A percentile compares a stretch with the other conserved stretches of the same genome.
These are phyloP conservation scores for Polypedilum vanderplanki DNA, from an alignment of 1,140 invertebrate species.

Conservation along the genomic window DNA sequence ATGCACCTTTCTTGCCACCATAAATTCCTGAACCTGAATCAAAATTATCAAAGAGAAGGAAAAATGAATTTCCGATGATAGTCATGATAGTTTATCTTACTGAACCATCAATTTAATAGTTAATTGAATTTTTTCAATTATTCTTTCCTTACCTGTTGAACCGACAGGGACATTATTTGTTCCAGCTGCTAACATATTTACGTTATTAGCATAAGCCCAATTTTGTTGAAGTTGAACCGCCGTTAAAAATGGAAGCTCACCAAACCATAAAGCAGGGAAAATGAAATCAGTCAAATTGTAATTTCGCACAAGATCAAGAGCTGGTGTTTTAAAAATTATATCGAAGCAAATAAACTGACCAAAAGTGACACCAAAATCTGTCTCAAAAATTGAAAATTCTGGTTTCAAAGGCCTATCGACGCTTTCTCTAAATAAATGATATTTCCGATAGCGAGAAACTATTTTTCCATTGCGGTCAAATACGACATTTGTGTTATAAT, in stretches of 20 bases:
- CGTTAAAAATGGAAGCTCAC: slow-evolving; percentile 54
- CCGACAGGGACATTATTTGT: slow-evolving; percentile 39
- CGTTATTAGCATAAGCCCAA: slow-evolving; percentile 47
- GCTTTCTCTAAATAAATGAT: slow-evolving; percentile 58
- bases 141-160: too few species aligned
- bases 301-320: slow-evolving; percentile 49
- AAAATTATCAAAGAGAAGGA: too few species aligned
- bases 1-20: slow-evolving; percentile 42
- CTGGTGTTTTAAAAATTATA: slow-evolving; percentile 60
- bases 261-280: slow-evolving; percentile 69
- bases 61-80: too few species aligned
- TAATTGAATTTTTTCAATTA: too few species aligned
- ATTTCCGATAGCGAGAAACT: slow-evolving; percentile 63
- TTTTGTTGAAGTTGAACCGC: slow-evolving; percentile 46
- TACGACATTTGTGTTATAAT: slow-evolving; percentile 68
- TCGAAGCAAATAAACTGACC: slow-evolving; percentile 76
- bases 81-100: too few species aligned
- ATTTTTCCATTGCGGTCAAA: slow-evolving; percentile 55
- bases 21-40: too few species aligned
- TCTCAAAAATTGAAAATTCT: slow-evolving; percentile 56
- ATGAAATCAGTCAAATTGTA: slow-evolving; percentile 58
- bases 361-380: slow-evolving; percentile 77
- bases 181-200: slow-evolving; percentile 48
- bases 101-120: too few species aligned
- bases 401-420: slow-evolving; percentile 40